Conservation (phyloP, 2,888 invertebrate species). For the Zhuqinia jingwanae region DNA sequence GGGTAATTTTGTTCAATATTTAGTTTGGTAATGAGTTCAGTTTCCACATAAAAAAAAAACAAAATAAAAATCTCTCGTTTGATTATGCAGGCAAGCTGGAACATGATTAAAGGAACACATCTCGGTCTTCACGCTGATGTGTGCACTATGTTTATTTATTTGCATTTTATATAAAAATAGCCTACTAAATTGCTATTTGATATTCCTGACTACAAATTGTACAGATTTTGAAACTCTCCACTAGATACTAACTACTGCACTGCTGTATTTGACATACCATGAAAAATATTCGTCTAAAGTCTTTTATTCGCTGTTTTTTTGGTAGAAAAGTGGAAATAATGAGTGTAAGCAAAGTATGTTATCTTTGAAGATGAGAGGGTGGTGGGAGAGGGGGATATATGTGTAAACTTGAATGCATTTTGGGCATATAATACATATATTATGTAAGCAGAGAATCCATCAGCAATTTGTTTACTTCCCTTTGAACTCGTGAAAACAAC, state of each 20-base stretch:
- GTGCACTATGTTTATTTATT: no score
- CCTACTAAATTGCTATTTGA: no score
- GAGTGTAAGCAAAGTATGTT: constrained; percentile 41
- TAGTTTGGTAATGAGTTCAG: constrained; percentile 43
- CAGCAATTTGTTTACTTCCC: constrained; percentile 67
- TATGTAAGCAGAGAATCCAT: constrained; percentile 15
- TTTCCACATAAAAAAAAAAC: constrained; percentile 1
- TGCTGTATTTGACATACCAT: no score
- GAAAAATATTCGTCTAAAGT: no score
- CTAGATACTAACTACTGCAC: no score
- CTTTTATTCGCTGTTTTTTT: constrained; percentile 48
- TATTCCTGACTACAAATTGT: no score
- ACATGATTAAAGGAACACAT: constrained; percentile 52
- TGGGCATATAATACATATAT: constrained; percentile 23
- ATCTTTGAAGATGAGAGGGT: constrained; percentile 43
- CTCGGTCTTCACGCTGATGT: no score
- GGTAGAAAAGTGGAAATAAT: constrained; percentile 45
- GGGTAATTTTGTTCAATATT: constrained; percentile 64
- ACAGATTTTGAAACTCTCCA: no score
- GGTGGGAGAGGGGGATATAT: no score
- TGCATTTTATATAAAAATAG: no score
- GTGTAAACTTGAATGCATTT: constrained; percentile 22
- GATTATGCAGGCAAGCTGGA: constrained; percentile 53
- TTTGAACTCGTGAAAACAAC: constrained; percentile 64
- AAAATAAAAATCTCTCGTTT: constrained; percentile 6